Evolutionary conservation across 2,888 invertebrate genomes (phyloP).

Genomic region (Brenthis daphne): DNA sequence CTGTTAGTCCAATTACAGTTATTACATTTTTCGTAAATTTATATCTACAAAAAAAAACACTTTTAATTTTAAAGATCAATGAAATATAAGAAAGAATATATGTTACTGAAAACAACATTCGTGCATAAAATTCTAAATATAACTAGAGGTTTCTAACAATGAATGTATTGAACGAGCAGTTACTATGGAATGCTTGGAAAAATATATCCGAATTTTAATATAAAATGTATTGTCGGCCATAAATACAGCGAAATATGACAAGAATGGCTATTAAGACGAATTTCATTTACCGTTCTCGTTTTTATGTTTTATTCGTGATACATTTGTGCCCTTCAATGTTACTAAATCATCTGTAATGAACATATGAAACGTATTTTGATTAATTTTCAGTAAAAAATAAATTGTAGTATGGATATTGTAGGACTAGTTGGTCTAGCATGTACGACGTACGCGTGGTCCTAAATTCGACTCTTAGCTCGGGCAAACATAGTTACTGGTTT

Average conservation of each 20-base stretch:
- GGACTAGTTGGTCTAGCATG: too few species aligned
- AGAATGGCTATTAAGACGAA: constrained; percentile 34
- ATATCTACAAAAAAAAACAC: too few species aligned
- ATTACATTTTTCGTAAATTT: too few species aligned
- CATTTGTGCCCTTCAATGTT: constrained; percentile 17
- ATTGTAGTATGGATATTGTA: not conserved
- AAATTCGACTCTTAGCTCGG: too few species aligned
- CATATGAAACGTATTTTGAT: not conserved
- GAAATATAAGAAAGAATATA: not conserved
- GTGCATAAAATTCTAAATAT: constrained; percentile 6
- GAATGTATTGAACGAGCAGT: not conserved
- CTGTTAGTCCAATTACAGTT: too few species aligned
- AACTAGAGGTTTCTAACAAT: not conserved
- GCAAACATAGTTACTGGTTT: too few species aligned
- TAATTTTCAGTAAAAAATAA: not conserved
- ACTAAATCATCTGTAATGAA: constrained; percentile 15
- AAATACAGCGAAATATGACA: constrained; percentile 33
- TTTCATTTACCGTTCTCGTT: constrained; percentile 41
- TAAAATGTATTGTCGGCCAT: constrained; percentile 45
- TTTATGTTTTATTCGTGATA: constrained; percentile 22
- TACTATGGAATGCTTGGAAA: constrained; percentile 6
- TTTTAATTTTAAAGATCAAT: not conserved
- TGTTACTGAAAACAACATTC: not conserved
- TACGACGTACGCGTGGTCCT: too few species aligned
- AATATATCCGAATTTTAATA: constrained; percentile 30